These are phyloP conservation scores for Epinephelus lanceolatus DNA, from an alignment of 2,113 vertebrate species.

Conservation along the genomic window DNA sequence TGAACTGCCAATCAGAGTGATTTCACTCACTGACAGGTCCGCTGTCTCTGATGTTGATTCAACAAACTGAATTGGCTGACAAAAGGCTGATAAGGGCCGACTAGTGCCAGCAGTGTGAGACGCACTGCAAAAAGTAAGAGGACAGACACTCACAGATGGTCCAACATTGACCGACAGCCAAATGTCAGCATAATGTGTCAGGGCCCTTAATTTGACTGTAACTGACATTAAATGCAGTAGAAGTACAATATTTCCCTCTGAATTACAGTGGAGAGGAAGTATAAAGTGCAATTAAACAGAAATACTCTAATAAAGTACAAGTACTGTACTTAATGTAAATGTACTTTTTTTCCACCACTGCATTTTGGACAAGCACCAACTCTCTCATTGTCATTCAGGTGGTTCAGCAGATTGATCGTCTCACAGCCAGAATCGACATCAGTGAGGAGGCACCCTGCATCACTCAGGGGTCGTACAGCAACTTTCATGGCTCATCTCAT, in stretches of 20 bases:
- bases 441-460: constrained; percentile 53
- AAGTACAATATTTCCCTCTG: background rate
- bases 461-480: constrained; percentile 31
- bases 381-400: constrained; percentile 79
- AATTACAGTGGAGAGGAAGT: background rate
- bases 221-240: background rate
- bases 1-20: too few species aligned
- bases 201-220: background rate
- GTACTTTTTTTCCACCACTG: background rate
- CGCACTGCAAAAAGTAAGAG: too few species aligned
- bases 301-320: background rate
- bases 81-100: too few species aligned
- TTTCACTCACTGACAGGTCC: too few species aligned
- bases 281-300: background rate
- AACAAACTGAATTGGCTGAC: too few species aligned
- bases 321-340: background rate
- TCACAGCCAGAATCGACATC: constrained; percentile 84
- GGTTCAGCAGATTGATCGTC: constrained; percentile 84
- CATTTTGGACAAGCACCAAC: constrained; percentile 16
- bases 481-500: constrained; percentile 44
- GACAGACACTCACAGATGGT: too few species aligned
- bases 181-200: too few species aligned
- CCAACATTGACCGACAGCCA: too few species aligned
- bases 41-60: too few species aligned
- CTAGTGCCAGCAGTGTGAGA: too few species aligned